phyloP scores from a whole-genome alignment of 2,888 invertebrate species.

The Dicroscelio sp. region DNA sequence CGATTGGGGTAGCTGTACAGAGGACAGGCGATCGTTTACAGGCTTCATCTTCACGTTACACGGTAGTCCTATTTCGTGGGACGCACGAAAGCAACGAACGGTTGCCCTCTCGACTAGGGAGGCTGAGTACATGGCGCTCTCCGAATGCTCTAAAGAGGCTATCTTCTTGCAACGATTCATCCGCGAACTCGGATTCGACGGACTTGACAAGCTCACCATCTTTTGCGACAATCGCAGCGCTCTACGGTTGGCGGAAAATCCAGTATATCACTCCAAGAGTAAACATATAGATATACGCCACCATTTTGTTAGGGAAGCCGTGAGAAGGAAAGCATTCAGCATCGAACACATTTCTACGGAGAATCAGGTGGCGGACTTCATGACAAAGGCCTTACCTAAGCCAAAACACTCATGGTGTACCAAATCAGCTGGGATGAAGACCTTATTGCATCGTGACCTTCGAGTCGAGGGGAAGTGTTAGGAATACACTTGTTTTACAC shows the following conservation, averaged over 20 bases:
- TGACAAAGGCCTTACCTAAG: not conserved
- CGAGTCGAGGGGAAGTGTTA: conserved; percentile 22
- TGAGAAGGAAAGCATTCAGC: not conserved
- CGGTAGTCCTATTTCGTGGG: conserved; percentile 6
- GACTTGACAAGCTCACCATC: not conserved
- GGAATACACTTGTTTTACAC: too few relatives aligned
- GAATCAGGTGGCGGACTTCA: conserved; percentile 8
- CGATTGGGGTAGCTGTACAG: not conserved
- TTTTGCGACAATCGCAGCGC: conserved; percentile 15
- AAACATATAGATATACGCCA: conserved; percentile 6
- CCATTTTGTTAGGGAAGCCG: conserved; percentile 1
- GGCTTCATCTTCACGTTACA: not conserved
- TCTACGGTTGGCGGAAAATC: not conserved
- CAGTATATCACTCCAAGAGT: not conserved
- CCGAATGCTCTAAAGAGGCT: conserved; percentile 24
- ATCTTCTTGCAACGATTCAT: conserved; percentile 18
- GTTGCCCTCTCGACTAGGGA: too few relatives aligned
- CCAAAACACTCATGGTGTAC: not conserved
- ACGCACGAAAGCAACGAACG: not conserved
- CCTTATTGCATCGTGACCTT: not conserved
- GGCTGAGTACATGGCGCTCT: conserved; percentile 14
- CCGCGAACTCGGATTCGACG: conserved; percentile 3
- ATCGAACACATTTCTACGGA: not conserved
- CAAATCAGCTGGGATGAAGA: not conserved
- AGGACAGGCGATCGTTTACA: not conserved